phyloP scores from a whole-genome alignment of 1,140 invertebrate genomes.

The Nasonia vitripennis region DNA sequence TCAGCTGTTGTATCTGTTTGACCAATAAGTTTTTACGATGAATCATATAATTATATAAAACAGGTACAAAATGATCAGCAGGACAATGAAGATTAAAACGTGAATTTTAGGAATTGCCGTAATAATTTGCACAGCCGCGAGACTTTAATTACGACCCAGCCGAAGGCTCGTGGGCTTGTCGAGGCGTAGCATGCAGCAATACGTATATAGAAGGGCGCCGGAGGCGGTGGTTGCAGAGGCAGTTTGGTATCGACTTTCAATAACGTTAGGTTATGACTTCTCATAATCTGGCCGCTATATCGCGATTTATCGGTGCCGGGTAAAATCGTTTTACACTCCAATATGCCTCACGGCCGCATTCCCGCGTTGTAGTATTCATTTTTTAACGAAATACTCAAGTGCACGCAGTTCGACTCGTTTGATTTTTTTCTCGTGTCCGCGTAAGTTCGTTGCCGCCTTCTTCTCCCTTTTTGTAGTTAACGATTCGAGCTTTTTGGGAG shows the following conservation, averaged over 20 bases:
- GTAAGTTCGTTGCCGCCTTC: neutral
- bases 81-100: neutral
- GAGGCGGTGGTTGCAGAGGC: neutral
- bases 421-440: neutral
- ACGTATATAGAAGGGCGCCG: neutral
- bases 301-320: conserved; percentile 22
- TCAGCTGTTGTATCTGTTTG: no score
- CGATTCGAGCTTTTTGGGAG: no score
- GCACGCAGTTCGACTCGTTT: neutral
- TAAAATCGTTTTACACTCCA: conserved; percentile 38
- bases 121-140: neutral
- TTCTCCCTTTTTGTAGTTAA: no score
- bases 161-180: neutral
- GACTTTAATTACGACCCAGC: conserved; percentile 26
- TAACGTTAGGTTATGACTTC: conserved; percentile 42
- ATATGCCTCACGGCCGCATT: neutral
- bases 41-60: neutral
- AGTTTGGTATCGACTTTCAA: conserved; percentile 39
- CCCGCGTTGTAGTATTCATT: conserved; percentile 7
- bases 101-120: neutral
- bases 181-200: neutral
- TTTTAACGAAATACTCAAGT: conserved; percentile 13
- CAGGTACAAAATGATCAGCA: neutral
- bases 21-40: neutral
- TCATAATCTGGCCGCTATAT: conserved; percentile 37